Conservation (phyloP, 2,113 vertebrate genomes). For the Camarhynchus parvulus region DNA sequence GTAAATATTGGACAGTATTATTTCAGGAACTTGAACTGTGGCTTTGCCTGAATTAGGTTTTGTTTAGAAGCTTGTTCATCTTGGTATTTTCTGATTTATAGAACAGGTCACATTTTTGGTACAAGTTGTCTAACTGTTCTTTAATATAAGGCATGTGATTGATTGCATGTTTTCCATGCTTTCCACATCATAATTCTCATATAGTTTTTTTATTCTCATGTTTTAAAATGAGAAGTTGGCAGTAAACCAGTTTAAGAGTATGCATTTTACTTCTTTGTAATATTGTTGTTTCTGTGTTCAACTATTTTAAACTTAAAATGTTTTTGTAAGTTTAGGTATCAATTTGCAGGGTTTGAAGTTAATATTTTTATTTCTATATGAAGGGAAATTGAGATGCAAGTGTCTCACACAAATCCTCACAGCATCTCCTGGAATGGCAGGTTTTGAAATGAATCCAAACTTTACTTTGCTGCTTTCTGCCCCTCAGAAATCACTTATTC, state of each 20-base stretch:
- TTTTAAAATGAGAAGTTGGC: background rate
- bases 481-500: background rate
- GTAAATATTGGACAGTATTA: background rate
- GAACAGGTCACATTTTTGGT: background rate
- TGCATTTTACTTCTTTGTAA: background rate
- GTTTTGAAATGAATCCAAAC: background rate
- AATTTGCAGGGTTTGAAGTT: background rate
- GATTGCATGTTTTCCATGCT: background rate
- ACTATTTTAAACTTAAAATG: background rate
- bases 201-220: background rate
- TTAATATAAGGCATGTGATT: background rate
- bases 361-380: background rate
- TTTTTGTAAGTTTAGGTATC: background rate
- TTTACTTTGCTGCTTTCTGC: background rate
- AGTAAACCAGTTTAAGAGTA: background rate
- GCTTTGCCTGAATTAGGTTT: background rate
- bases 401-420: background rate
- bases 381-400: background rate
- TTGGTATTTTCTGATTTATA: background rate
- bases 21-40: background rate
- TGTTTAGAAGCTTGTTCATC: background rate
- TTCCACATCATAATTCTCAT: background rate
- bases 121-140: background rate
- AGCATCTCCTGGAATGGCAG: background rate
- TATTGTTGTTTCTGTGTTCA: background rate